These are phyloP conservation scores for Silvanus unidentatus DNA, from an alignment of 2,888 invertebrate genomes.

Conservation along the genomic window DNA sequence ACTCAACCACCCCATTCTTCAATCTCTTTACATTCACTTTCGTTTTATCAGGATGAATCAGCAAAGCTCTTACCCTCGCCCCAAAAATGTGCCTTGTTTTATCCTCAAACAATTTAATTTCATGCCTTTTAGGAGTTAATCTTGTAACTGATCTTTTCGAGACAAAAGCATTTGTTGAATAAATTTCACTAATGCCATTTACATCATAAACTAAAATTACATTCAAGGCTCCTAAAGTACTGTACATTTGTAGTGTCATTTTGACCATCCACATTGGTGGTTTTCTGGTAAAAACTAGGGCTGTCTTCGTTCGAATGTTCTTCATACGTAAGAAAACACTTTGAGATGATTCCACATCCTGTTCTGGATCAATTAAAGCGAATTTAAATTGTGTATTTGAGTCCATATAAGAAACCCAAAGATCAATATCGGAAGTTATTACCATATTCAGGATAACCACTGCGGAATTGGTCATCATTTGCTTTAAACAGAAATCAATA, in stretches of 20 bases:
- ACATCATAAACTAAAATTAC: constrained; percentile 10
- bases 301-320: constrained; percentile 10
- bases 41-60: constrained; percentile 13
- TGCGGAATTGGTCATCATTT: neutral
- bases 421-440: neutral
- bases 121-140: constrained; percentile 9
- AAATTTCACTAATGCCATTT: constrained; percentile 7
- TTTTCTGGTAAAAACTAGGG: constrained; percentile 12
- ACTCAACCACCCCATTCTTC: neutral
- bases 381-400: constrained; percentile 1
- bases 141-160: constrained; percentile 2
- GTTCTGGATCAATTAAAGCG: neutral
- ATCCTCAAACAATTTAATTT: constrained; percentile 12
- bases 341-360: neutral
- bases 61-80: constrained; percentile 8
- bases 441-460: neutral
- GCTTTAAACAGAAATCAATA: constrained; percentile 3
- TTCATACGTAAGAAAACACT: neutral
- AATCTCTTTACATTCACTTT: constrained; percentile 7
- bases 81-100: constrained; percentile 12
- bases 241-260: constrained; percentile 7
- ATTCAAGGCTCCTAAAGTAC: neutral
- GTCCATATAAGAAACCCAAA: neutral
- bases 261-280: constrained; percentile 6
- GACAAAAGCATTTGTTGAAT: constrained; percentile 8